Conservation (phyloP, 1,140 invertebrate species). For the Penaeus chinensis region DNA sequence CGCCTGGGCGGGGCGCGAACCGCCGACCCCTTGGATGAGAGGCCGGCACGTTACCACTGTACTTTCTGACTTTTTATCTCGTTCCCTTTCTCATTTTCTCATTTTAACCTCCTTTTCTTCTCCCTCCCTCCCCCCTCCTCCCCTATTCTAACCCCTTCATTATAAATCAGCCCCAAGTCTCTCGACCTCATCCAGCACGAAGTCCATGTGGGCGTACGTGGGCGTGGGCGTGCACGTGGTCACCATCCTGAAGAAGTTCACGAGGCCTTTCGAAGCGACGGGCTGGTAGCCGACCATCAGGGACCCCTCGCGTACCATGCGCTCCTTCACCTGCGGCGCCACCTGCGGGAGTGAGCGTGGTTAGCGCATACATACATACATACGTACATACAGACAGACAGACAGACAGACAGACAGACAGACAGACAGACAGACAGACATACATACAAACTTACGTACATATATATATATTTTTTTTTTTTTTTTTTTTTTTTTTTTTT, state of each 20-base stretch:
- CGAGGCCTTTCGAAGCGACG: conserved; percentile 74
- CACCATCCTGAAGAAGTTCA: conserved; percentile 91
- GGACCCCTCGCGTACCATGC: conserved; percentile 80
- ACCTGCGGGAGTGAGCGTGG: conserved; percentile 71
- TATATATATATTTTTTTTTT: too few relatives aligned
- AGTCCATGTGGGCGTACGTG: conserved; percentile 74
- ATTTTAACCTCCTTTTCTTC: background rate
- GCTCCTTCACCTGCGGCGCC: conserved; percentile 85
- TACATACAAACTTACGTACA: too few relatives aligned
- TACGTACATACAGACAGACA: too few relatives aligned
- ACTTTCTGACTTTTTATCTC: too few relatives aligned
- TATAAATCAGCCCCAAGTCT: conserved; percentile 71
- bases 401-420: too few relatives aligned
- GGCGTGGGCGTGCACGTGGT: conserved; percentile 81
- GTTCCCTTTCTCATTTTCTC: too few relatives aligned
- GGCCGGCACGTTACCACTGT: too few relatives aligned
- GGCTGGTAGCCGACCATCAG: conserved; percentile 91
- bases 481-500: background rate
- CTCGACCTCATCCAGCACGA: conserved; percentile 75
- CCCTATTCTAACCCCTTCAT: background rate
- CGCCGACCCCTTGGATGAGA: too few relatives aligned
- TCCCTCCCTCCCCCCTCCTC: background rate
- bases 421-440: too few relatives aligned
- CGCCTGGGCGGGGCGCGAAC: too few relatives aligned
- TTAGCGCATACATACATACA: too few relatives aligned